A percentile compares a stretch with the other conserved stretches of the same genome.
phyloP scores from a whole-genome alignment of 1,140 invertebrate species.

The Cataglyphis hispanica region DNA sequence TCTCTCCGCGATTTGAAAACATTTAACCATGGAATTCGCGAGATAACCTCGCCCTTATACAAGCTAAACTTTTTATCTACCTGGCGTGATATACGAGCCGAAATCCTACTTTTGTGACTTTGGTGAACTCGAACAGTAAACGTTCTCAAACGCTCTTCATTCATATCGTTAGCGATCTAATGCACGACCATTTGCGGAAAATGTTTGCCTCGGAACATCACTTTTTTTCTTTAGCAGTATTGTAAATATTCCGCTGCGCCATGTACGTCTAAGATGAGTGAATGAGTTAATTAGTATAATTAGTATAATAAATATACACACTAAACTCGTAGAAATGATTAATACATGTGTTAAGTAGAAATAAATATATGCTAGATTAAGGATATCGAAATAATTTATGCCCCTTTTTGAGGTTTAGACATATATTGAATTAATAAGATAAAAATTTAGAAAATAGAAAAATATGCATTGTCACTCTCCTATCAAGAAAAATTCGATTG shows the following conservation, averaged over 20 bases:
- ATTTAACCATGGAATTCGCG: constrained; percentile 73
- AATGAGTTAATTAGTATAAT: constrained; percentile 25
- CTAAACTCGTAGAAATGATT: not conserved
- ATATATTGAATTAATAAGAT: not conserved
- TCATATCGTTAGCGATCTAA: constrained; percentile 74
- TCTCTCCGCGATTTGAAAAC: constrained; percentile 61
- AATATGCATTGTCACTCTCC: not conserved
- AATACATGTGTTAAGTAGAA: not conserved
- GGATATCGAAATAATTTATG: not conserved
- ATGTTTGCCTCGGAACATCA: constrained; percentile 34
- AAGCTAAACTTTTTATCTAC: constrained; percentile 73
- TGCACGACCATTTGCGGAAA: constrained; percentile 70
- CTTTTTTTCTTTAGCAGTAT: constrained; percentile 13
- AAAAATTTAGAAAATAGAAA: not conserved
- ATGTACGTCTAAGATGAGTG: not conserved
- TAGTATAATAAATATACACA: too few relatives aligned
- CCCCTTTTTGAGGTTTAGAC: not conserved
- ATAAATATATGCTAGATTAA: not conserved
- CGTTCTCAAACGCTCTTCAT: constrained; percentile 71
- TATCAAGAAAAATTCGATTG: not conserved
- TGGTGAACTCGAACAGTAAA: constrained; percentile 61
- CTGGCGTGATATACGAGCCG: constrained; percentile 69
- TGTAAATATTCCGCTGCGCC: constrained; percentile 25
- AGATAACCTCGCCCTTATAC: constrained; percentile 72
- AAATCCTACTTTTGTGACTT: constrained; percentile 74